phyloP scores from a whole-genome alignment of 2,888 invertebrate species.

The Pseudococcus viburni region DNA sequence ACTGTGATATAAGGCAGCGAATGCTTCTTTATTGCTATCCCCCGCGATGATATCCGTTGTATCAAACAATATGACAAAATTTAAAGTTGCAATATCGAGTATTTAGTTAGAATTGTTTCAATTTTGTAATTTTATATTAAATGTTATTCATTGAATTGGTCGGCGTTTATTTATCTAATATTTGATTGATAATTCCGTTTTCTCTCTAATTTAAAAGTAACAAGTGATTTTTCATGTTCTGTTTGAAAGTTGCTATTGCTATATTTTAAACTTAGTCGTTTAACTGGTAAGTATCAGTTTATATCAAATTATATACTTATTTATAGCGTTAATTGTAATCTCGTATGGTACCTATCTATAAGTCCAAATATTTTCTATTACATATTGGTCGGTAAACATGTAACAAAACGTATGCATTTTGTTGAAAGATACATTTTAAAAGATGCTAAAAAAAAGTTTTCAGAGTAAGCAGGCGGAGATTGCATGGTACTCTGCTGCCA shows the following conservation, averaged over 20 bases:
- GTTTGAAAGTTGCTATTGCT: conserved; percentile 29
- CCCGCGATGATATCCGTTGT: not conserved
- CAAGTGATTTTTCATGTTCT: not conserved
- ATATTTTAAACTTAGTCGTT: not conserved
- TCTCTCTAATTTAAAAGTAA: not conserved
- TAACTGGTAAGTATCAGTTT: conserved; percentile 39
- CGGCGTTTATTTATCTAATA: not conserved
- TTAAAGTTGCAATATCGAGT: not conserved
- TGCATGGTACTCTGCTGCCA: conserved; percentile 42
- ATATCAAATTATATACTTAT: not conserved
- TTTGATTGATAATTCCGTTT: not conserved
- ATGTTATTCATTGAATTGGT: conserved; percentile 45
- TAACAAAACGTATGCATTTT: conserved; percentile 45
- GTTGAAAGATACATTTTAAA: not conserved
- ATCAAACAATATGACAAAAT: not conserved
- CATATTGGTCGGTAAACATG: conserved; percentile 36
- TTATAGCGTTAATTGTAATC: not conserved
- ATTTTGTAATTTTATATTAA: conserved; percentile 58
- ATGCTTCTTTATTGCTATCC: conserved; percentile 21
- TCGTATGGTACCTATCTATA: not conserved
- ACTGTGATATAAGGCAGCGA: conserved; percentile 43
- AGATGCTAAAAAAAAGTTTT: not conserved
- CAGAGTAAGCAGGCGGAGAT: conserved; percentile 16
- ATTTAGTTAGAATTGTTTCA: conserved; percentile 19
- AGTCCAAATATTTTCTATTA: not conserved